Evolutionary conservation across 1,140 invertebrate species (phyloP).

Genomic region (Drosophila ananassae): DNA sequence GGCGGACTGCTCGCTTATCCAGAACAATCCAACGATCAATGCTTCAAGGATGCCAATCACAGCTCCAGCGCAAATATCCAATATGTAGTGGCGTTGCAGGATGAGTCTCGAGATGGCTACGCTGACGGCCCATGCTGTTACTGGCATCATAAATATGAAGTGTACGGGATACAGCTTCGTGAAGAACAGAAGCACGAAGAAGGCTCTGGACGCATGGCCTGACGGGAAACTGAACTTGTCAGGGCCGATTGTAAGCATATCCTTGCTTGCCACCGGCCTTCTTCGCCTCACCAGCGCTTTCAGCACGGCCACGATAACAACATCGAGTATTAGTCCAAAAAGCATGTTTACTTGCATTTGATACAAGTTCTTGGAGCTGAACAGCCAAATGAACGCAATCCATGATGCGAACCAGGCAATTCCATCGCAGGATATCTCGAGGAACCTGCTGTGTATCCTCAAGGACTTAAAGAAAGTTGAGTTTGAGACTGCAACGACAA

Average conservation of each 20-base stretch:
- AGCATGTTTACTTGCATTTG: constrained; percentile 94
- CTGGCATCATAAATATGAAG: constrained; percentile 86
- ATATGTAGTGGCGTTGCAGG: constrained; percentile 92
- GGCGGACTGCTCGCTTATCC: constrained; percentile 85
- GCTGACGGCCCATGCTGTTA: constrained; percentile 90
- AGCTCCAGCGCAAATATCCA: constrained; percentile 92
- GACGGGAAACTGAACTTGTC: constrained; percentile 98
- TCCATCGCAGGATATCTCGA: constrained; percentile 95
- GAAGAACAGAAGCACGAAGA: constrained; percentile 91
- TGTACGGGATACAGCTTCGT: constrained; percentile 87
- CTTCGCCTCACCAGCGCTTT: constrained; percentile 92
- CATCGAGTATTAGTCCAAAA: constrained; percentile 93
- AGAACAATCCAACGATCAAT: constrained; percentile 87
- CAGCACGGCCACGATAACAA: constrained; percentile 91
- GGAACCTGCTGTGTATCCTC: constrained; percentile 87
- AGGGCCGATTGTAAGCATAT: constrained; percentile 86
- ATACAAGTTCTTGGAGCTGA: constrained; percentile 87
- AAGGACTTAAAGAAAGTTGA: constrained; percentile 86
- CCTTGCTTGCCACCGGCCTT: constrained; percentile 90
- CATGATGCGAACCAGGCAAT: constrained; percentile 91
- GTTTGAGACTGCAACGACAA: constrained; percentile 86
- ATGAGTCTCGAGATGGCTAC: constrained; percentile 90
- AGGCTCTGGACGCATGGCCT: constrained; percentile 95
- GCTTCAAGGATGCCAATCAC: constrained; percentile 91
- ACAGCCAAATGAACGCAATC: constrained; percentile 89